Evolutionary conservation across 2,113 vertebrate genomes (phyloP), one percentile per base, ranked within the genome.

Genomic region (Nettapus auritus): DNA sequence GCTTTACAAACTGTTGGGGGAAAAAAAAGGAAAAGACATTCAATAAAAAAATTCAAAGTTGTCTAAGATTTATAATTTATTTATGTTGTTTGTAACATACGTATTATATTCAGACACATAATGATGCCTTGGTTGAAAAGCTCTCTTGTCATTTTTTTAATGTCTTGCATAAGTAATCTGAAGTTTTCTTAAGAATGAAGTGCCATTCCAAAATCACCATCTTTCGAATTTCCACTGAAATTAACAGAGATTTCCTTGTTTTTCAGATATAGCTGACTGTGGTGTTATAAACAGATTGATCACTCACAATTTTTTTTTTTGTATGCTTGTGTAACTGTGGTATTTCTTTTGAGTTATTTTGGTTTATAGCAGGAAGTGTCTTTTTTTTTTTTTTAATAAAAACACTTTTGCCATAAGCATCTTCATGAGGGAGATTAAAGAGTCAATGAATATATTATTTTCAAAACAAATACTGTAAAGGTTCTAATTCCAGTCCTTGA

Each of bases 391-490:
- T 67, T 67, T 50, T 36, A 40, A 56, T 22, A 67, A 78, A 80
- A 6, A 1, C 12, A 48, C 25, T 1, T 86, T 91, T 88, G 44
- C 50, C 31, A 42, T 23, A 68, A 33, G 18, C 8, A 75, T 17
- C 20, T 42, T 60, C 52, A 44, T 85, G 31, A 69, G 2, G n/a
- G 13, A 73, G 19, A 56, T 69, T 68, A 56, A 93, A 86, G 22
- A 6, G 13, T 82, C 31, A 82, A 6, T 36, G 26, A 78, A 68
- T 73, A 70, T 14, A 11, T 67, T 28, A 28, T 5, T 62, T 95
- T 94, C 36, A 62, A 71, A 89, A 77, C 20, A 93, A 82, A 78
- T 75, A 73, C 4, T 62, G 9, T 26, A 84, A 95, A 81, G 9
- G 7, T 5, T 74, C 21, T 71, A n/a, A 83, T 56, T 74, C 8